phyloP scores from a whole-genome alignment of 2,113 vertebrate species.

The Rafetus swinhoei region DNA sequence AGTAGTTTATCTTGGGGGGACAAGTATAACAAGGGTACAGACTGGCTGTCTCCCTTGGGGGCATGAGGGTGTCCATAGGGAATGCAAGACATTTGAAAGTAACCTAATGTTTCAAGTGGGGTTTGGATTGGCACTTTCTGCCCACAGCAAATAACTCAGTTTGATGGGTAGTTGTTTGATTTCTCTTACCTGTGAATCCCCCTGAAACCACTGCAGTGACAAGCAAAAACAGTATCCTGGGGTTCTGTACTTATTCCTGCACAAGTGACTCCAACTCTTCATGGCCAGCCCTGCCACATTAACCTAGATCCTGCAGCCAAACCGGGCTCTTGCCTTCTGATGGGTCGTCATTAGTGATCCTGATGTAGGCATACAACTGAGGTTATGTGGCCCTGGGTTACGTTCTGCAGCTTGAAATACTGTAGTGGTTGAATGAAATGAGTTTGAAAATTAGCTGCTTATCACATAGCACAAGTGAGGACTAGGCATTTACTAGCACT shows the following conservation, averaged over 20 bases:
- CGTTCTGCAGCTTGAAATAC: not conserved
- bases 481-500: not conserved
- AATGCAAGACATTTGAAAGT: not conserved
- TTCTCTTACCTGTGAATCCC: not conserved
- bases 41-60: not conserved
- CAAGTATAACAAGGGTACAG: not conserved
- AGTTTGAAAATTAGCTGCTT: not conserved
- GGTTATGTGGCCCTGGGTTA: not conserved
- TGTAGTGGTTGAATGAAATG: not conserved
- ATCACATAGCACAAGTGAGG: not conserved
- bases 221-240: not conserved
- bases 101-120: not conserved
- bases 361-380: not conserved
- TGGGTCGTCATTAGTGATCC: not conserved
- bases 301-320: not conserved
- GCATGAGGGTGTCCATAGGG: not conserved
- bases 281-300: not conserved
- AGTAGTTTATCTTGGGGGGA: not conserved
- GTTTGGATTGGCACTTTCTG: not conserved
- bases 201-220: not conserved
- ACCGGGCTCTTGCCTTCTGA: not conserved
- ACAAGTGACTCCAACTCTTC: not conserved
- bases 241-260: not conserved
- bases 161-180: not conserved
- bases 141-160: not conserved